Base-by-base conservation (phyloP, 2,888 invertebrate species). In the Anthrax anthrax region DNA sequence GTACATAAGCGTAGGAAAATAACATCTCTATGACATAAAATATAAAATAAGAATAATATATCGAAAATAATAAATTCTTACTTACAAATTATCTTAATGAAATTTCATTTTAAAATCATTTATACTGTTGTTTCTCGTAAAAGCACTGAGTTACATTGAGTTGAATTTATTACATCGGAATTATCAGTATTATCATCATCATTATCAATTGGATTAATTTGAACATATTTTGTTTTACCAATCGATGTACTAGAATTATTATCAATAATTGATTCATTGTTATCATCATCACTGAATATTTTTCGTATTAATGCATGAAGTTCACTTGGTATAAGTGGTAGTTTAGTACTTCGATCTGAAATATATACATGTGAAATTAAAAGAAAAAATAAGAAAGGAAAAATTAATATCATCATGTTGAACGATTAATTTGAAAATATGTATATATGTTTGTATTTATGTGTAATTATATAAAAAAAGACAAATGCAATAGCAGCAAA, bases 301-400 rank as follows among this genome's bases (percentile, higher is more conserved):
- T 57, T 56, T 46, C 57, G 54, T 46, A 63, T 53, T 51, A 64
- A 51, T 42, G 52, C 42, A 50, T 56, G 56, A 19, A 64, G 57
- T 42, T 56, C 51, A 29, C 52, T 48, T 9, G 59, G 58, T 40
- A 57, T 55, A 46, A 51, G 49, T 16, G 54, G 46, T 9, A 48
- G 18, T 29, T 42, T 48, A 37, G 48, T 48, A 44, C 48, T 48
- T 42, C 46, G 48, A 42, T 50, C 50, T 50, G 39, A 36, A 41
- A 50, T 42, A 36, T 16, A 38, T 32, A 47, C 32, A 43, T 42
- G 18, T 18, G 3, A 27, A 19, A 42, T 16, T 45, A n/a, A 34
- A 41, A 46, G 6, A 10, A 32, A 37, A 6, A 29, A 46, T 19
- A 37, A 18, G n/a, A n/a, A n/a, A n/a, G n/a, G n/a, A n/a, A n/a